Base-by-base conservation (phyloP, 2,113 vertebrate species). In the Zootoca vivipara region DNA sequence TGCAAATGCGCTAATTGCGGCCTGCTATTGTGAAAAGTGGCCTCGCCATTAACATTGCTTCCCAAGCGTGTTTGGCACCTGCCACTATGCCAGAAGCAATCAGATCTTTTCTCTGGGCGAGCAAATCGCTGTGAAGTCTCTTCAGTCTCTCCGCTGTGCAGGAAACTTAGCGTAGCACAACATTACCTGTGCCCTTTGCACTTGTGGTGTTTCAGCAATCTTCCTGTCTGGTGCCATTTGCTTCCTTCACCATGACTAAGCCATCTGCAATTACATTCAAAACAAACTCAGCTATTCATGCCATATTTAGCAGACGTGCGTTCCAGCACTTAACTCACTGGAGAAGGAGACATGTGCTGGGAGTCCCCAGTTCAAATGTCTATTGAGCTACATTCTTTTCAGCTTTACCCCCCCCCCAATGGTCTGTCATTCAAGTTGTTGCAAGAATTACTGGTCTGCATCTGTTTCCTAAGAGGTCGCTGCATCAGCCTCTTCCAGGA, bases 11-110 rank as follows among this genome's bases (percentile, higher is more conserved):
- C 89, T 86, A 89, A 85, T 90, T 87, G 73, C 0, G 0, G 85
- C 2, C 70, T 92, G 90, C 38, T 69, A 18, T 70, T 85, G 80
- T 65, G 77, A 91, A 85, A 86, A 89, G 2, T 38, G 88, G 85
- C 85, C 85, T 42, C 83, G 20, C 90, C 46, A 0, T 90, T 88
- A 90, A n/a, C 56, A 92, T 91, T 88, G n/a, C 85, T 85, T 92
- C 78, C 42, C 40, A 22, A 72, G 78, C 42, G 85, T 87, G 86
- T 73, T 81, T 79, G 89, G 90, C 89, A 82, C 85, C 88, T 91
- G 79, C 24, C 56, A 62, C 0, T 1, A 33, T 85, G 74, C 86
- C 83, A 86, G 79, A 90, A 85, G 30, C 85, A 89, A 78, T 82
- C 0, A 2, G 52, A 83, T 40, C 30, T 87, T 0, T 88, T 88